phyloP scores from a whole-genome alignment of 2,797 vertebrate species.

The Saguinus oedipus region DNA sequence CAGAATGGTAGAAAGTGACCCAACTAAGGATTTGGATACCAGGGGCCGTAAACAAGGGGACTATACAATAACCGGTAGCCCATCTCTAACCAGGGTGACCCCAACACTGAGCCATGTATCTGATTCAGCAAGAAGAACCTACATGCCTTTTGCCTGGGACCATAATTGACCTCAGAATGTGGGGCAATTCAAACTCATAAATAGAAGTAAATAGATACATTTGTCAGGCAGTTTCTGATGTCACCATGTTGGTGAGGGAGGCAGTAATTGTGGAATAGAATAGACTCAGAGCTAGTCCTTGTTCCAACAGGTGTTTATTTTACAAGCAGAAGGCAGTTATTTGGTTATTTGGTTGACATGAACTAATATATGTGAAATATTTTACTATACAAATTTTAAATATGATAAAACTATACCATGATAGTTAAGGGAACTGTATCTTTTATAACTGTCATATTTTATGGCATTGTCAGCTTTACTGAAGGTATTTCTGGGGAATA shows the following conservation, averaged over 20 bases:
- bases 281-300: not conserved
- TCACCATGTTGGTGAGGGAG: not conserved
- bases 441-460: not conserved
- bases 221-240: not conserved
- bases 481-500: constrained; percentile 32
- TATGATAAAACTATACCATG: not conserved
- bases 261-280: not conserved
- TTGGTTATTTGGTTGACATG: not conserved
- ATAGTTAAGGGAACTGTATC: not conserved
- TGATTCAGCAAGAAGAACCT: not conserved
- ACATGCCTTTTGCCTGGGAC: not conserved
- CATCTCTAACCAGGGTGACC: not conserved
- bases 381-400: not conserved
- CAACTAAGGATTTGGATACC: not conserved
- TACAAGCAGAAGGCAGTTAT: not conserved
- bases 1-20: not conserved
- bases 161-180: not conserved
- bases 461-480: not conserved
- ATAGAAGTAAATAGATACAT: not conserved
- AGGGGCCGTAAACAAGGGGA: not conserved
- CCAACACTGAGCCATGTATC: not conserved
- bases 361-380: not conserved
- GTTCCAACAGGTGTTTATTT: not conserved
- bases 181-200: not conserved
- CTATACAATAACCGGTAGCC: not conserved